Percentiles rank a stretch among this genome's conserved stretches.
These are phyloP conservation scores for Vanessa atalanta DNA, from an alignment of 1,140 invertebrate species.

Conservation along the genomic window DNA sequence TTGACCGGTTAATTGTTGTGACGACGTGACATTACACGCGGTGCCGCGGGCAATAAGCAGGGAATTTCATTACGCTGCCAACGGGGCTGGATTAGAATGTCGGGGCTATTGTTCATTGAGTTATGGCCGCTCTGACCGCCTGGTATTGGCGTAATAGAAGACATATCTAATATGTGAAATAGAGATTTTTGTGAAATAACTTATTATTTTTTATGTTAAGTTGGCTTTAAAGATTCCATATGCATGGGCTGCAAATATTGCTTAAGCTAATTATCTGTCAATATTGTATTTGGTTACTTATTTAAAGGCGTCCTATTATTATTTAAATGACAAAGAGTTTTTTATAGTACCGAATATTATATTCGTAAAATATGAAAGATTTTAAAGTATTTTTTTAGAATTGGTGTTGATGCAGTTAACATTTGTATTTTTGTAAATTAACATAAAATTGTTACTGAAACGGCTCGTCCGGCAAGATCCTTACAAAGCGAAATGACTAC, in stretches of 20 bases:
- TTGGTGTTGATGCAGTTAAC: no score
- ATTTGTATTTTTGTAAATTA: no score
- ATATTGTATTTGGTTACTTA: no score
- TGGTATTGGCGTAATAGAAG: conserved; percentile 47
- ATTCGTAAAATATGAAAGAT: no score
- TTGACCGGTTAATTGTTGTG: conserved; percentile 49
- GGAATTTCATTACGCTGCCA: conserved; percentile 69
- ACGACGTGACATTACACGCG: conserved; percentile 44
- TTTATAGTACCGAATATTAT: no score
- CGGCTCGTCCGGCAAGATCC: neutral
- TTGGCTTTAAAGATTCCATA: no score
- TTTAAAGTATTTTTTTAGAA: no score
- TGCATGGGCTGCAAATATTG: no score
- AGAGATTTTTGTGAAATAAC: conserved; percentile 20
- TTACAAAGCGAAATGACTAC: neutral
- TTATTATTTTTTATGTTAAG: conserved; percentile 1
- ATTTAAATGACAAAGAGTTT: no score
- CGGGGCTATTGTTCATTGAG: conserved; percentile 68
- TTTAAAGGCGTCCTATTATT: no score
- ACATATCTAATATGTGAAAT: conserved; percentile 15
- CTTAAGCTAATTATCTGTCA: no score
- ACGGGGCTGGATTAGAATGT: conserved; percentile 63
- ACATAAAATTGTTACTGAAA: no score
- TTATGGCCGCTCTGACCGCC: conserved; percentile 54
- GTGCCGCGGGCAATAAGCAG: conserved; percentile 42